Evolutionary conservation across 2,888 invertebrate genomes (phyloP).

Genomic region (Nasonia oneida): DNA sequence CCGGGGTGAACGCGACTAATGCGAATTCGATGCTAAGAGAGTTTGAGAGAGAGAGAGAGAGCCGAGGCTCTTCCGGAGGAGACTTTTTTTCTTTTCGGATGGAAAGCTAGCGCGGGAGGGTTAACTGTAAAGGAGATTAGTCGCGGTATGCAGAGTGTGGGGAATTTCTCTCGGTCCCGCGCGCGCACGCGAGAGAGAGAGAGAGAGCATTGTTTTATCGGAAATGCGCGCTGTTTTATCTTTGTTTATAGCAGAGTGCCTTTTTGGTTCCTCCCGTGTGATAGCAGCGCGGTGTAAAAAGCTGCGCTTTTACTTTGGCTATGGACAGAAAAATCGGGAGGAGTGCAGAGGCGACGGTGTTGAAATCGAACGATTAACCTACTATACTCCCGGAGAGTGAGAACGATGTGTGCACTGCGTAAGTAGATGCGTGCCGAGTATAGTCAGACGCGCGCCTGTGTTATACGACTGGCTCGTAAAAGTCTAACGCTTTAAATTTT

Average conservation of each 20-base stretch:
- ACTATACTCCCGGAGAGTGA: neutral
- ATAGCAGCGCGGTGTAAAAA: no score
- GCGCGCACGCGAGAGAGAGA: neutral
- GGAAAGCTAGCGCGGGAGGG: neutral
- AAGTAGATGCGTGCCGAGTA: neutral
- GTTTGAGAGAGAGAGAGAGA: neutral
- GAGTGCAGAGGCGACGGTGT: no score
- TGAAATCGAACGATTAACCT: neutral
- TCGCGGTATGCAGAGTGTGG: conserved; percentile 7
- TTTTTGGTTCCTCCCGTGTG: no score
- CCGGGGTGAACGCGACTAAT: conserved; percentile 67
- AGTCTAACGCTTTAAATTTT: neutral
- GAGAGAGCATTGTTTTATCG: neutral
- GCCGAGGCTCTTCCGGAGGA: conserved; percentile 2
- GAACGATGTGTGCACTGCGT: neutral
- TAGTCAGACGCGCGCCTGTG: neutral
- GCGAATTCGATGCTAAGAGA: conserved; percentile 60
- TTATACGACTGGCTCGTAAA: neutral
- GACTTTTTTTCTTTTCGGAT: neutral
- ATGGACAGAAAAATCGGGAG: no score
- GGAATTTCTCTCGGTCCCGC: no score
- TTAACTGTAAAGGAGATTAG: conserved; percentile 29
- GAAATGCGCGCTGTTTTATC: neutral
- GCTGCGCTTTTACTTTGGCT: no score
- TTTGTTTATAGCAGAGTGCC: neutral